Base-by-base conservation (phyloP, 2,888 invertebrate species). In the Chesias legatella region DNA sequence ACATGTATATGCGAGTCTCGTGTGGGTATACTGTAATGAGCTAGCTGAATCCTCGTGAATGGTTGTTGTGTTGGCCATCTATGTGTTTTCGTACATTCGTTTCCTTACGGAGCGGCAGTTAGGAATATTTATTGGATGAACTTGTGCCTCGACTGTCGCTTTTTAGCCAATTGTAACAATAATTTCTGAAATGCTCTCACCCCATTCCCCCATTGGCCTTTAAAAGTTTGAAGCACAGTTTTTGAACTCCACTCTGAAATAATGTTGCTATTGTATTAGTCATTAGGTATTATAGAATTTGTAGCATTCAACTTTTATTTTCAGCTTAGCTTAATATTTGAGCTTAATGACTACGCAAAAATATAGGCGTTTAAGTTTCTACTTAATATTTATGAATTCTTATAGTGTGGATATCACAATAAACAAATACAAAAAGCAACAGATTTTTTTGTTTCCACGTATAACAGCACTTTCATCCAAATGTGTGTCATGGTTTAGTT, bases 71-170 rank as follows among this genome's bases (percentile, higher is more conserved):
- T 58, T 64, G 63, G 68, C 75, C 74, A 78, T 83, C 81, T 80
- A 78, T 80, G 80, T 84, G 76, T 81, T 82, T 79, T 83, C 76
- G 75, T 84, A 83, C 79, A 78, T 83, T 85, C 79, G 79, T 79
- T 84, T 84, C 81, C 81, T 85, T 79, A 75, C 79, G 70, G 69
- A 79, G 73, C 72, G 77, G 84, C 81, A 84, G 84, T 86, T 86
- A 80, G 74, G 80, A 76, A 79, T 84, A 86, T 85, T 86, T 86
- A 88, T 85, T 78, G 81, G 73, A 70, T 74, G 76, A 84, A 86
- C 81, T 86, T 83, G 81, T 74, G 74, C 76, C 77, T 71, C 79
- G 76, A 78, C 72, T 73, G 43, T 64, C 73, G 71, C 71, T 83
- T 82, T 84, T 85, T 79, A 76, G 79, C 74, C 81, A 74, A 80